These are phyloP conservation scores for Lepetodrilus schrolli DNA, from an alignment of 2,888 invertebrate species.

Conservation along the genomic window DNA sequence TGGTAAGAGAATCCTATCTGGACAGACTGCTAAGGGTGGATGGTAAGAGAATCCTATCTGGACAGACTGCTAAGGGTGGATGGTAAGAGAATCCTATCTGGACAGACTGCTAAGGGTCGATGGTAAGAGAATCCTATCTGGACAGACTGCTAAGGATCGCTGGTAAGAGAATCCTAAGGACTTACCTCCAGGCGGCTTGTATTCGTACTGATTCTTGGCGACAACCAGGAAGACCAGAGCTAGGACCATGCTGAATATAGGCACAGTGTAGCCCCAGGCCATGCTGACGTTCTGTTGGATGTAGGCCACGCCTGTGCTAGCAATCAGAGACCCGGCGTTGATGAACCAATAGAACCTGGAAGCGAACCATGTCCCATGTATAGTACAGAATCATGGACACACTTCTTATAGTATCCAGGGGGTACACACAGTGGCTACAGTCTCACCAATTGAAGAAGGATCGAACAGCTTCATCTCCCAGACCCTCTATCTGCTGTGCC, in stretches of 20 bases:
- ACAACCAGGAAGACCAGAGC: conserved; percentile 59
- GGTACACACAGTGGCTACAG: no score
- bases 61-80: no score
- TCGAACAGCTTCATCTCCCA: conserved; percentile 63
- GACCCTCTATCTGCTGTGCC: conserved; percentile 67
- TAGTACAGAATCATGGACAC: no score
- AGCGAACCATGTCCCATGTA: no score
- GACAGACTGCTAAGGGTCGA: no score
- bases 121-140: neutral
- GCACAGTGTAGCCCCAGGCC: conserved; percentile 67
- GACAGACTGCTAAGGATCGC: no score
- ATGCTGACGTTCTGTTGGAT: conserved; percentile 70
- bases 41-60: neutral
- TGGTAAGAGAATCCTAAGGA: neutral
- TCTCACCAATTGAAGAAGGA: conserved; percentile 70
- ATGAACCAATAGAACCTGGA: conserved; percentile 73
- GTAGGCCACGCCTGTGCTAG: conserved; percentile 68
- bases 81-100: neutral
- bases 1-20: neutral
- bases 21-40: no score
- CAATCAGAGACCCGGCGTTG: conserved; percentile 67
- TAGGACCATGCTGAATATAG: conserved; percentile 61
- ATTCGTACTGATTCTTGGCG: conserved; percentile 30
- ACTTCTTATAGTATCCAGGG: no score
- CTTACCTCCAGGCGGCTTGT: conserved; percentile 36